phyloP scores from a whole-genome alignment of 2,113 vertebrate genomes.

The Amia ocellicauda region DNA sequence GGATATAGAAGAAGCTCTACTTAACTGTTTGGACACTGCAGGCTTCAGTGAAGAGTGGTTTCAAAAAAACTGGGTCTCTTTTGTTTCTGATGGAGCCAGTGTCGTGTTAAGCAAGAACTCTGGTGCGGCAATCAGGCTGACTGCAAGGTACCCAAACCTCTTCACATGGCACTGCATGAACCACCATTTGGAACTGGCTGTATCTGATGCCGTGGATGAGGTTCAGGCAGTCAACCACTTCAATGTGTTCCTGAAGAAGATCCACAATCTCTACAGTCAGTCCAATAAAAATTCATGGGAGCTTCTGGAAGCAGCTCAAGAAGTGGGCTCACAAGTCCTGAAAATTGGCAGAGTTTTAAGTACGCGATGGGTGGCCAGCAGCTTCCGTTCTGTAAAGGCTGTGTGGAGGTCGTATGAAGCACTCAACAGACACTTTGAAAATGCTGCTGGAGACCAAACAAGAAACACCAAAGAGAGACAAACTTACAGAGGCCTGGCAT shows the following conservation, averaged over 20 bases:
- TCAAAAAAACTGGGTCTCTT: no score
- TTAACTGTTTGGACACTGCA: not conserved
- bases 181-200: not conserved
- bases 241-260: not conserved
- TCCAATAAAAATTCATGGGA: no score
- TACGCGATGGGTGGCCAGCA: no score
- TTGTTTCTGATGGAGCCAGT: not conserved
- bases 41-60: not conserved
- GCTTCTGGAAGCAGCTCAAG: no score
- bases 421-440: no score
- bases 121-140: not conserved
- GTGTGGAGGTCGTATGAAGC: no score
- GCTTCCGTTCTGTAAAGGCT: no score
- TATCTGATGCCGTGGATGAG: not conserved
- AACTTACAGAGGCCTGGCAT: no score
- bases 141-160: not conserved
- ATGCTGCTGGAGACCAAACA: no score
- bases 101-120: not conserved
- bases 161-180: not conserved
- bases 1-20: not conserved
- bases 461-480: no score
- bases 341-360: no score
- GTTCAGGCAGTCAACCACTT: not conserved
- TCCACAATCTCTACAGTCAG: not conserved
- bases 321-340: no score